Percentiles rank a stretch among this genome's conserved stretches.
phyloP scores from a whole-genome alignment of 2,888 invertebrate genomes.

The Athalia cordata region DNA sequence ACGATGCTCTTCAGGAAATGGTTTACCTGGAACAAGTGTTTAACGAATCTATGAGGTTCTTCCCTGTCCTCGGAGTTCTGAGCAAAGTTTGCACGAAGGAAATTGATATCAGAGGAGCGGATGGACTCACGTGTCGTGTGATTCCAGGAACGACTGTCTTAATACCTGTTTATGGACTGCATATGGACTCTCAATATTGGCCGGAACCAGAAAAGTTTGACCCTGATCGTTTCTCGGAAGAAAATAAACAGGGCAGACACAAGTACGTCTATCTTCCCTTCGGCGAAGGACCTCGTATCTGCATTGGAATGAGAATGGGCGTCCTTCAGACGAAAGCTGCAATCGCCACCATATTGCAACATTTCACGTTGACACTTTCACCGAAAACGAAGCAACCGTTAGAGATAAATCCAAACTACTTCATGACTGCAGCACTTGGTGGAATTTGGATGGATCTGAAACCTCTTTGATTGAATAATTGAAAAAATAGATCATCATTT shows the following conservation, averaged over 20 bases:
- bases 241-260: conserved; percentile 52
- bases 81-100: conserved; percentile 56
- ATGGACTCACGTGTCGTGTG: conserved; percentile 56
- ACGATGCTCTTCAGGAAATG: conserved; percentile 74
- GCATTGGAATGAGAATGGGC: conserved; percentile 62
- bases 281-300: conserved; percentile 64
- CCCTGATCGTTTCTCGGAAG: conserved; percentile 61
- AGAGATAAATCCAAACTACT: conserved; percentile 46
- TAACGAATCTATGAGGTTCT: conserved; percentile 58
- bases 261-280: conserved; percentile 60
- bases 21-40: conserved; percentile 75
- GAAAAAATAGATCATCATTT: no score
- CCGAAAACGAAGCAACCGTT: conserved; percentile 57
- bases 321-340: conserved; percentile 57
- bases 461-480: neutral
- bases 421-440: conserved; percentile 40
- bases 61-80: conserved; percentile 46
- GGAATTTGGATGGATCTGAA: conserved; percentile 48
- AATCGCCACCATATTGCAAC: conserved; percentile 50
- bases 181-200: conserved; percentile 59
- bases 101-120: conserved; percentile 57
- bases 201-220: conserved; percentile 57
- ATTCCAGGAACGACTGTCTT: conserved; percentile 53
- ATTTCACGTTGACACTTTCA: conserved; percentile 56
- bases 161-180: conserved; percentile 53